Conservation (phyloP, 2,888 invertebrate species). For the Hypomecis punctinalis region DNA sequence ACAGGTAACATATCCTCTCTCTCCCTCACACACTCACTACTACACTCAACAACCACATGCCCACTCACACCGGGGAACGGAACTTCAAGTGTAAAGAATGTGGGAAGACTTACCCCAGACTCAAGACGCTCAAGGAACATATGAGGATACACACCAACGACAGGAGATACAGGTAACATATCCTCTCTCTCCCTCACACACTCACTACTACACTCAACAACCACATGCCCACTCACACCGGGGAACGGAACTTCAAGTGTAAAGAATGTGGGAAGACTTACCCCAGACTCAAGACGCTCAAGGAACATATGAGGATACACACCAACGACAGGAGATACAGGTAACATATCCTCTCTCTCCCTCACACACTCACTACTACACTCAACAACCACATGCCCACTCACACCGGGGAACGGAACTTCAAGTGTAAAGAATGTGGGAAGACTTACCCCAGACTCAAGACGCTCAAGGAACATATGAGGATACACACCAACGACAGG, state of each 20-base stretch:
- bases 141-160: constrained; percentile 78
- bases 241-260: constrained; percentile 62
- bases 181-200: too few species aligned
- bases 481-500: constrained; percentile 73
- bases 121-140: constrained; percentile 74
- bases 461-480: constrained; percentile 76
- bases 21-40: too few species aligned
- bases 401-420: constrained; percentile 56
- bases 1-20: constrained; percentile 41
- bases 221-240: neutral
- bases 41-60: too few species aligned
- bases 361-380: constrained; percentile 66
- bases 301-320: constrained; percentile 75
- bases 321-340: constrained; percentile 70
- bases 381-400: constrained; percentile 74
- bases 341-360: constrained; percentile 61
- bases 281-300: constrained; percentile 72
- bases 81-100: constrained; percentile 66
- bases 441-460: constrained; percentile 77
- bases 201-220: too few species aligned
- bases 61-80: neutral
- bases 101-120: constrained; percentile 71
- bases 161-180: constrained; percentile 56
- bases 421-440: constrained; percentile 66
- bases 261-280: constrained; percentile 57